These are phyloP conservation scores for Deilephila porcellus DNA, from an alignment of 2,888 invertebrate genomes.

Conservation along the genomic window DNA sequence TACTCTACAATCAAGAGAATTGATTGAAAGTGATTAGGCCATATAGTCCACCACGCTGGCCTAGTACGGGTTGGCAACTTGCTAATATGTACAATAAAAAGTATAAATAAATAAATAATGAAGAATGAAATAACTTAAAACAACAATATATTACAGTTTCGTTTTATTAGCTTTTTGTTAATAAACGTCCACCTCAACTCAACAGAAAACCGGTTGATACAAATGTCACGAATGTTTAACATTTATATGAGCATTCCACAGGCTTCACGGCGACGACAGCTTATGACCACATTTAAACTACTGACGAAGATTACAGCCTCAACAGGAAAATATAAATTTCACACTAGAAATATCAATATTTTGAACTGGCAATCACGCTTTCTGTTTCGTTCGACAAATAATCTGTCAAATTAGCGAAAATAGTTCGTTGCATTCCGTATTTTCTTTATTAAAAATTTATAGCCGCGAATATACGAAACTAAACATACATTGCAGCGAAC, in stretches of 20 bases:
- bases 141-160: constrained; percentile 55
- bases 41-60: no score
- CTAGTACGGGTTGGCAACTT: no score
- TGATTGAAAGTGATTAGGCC: no score
- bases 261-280: constrained; percentile 30
- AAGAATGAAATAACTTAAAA: constrained; percentile 42
- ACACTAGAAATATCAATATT: background rate
- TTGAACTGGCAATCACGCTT: background rate
- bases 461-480: background rate
- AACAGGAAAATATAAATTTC: background rate
- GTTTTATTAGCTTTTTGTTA: constrained; percentile 81
- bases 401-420: background rate
- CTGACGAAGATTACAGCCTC: background rate
- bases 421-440: background rate
- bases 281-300: constrained; percentile 40
- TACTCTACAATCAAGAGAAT: no score
- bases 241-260: constrained; percentile 47
- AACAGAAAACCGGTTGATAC: constrained; percentile 65
- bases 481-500: no score
- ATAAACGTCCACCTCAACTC: constrained; percentile 74
- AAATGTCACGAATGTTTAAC: constrained; percentile 65
- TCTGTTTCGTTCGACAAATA: background rate
- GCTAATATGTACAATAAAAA: no score
- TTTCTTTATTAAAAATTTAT: background rate
- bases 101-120: no score